Evolutionary conservation across 2,797 vertebrate species (phyloP).

Genomic region (Geotrypetes seraphini): DNA sequence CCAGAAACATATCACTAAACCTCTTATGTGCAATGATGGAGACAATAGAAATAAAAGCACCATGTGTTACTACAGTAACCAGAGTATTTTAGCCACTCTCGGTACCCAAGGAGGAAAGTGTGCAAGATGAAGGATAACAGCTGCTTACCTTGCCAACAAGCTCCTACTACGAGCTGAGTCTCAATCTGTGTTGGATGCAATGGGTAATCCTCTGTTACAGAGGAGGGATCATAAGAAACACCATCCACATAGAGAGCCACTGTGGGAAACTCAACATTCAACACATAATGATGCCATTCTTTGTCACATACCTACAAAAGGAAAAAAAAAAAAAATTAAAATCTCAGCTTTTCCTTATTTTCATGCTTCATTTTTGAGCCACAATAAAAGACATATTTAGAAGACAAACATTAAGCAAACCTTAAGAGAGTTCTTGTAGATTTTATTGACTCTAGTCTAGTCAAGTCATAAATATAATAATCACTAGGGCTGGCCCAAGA

Average conservation of each 20-base stretch:
- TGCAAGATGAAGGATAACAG: too few species aligned
- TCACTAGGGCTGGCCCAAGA: too few species aligned
- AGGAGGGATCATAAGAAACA: conserved; percentile 79
- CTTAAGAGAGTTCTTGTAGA: background rate
- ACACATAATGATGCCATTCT: conserved; percentile 94
- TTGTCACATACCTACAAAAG: conserved; percentile 81
- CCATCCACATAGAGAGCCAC: conserved; percentile 87
- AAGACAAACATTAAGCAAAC: fast-evolving
- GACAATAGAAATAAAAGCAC: too few species aligned
- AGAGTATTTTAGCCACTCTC: too few species aligned
- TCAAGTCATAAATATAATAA: too few species aligned
- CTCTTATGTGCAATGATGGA: too few species aligned
- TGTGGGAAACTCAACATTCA: conserved; percentile 78
- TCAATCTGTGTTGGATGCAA: conserved; percentile 81
- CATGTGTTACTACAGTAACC: too few species aligned
- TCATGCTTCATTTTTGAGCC: background rate
- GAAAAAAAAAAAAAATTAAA: background rate
- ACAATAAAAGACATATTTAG: background rate
- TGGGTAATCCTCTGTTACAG: conserved; percentile 90
- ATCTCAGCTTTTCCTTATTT: background rate
- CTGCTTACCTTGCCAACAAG: conserved; percentile 91
- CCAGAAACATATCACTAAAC: too few species aligned
- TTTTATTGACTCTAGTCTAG: too few species aligned
- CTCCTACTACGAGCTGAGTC: conserved; percentile 87
- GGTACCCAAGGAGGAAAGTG: too few species aligned